Percentiles rank a stretch among this genome's conserved stretches.
These are phyloP conservation scores for Ormyrus pomaceus DNA, from an alignment of 2,888 invertebrate species.

Conservation along the genomic window DNA sequence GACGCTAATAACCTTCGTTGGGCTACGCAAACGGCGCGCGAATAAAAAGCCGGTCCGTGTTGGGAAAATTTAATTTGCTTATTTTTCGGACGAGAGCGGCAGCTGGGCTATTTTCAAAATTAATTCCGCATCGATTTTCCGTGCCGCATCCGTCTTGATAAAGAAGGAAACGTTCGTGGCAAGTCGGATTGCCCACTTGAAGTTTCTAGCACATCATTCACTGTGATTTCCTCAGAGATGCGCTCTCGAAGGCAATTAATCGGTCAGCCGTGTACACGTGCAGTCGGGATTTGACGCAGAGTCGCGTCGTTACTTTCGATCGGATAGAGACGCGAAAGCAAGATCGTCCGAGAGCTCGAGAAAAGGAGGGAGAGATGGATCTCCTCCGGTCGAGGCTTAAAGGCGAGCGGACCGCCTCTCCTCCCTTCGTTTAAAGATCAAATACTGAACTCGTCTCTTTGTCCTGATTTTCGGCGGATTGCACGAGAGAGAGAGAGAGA, in stretches of 20 bases:
- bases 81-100: too few relatives aligned
- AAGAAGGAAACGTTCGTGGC: too few relatives aligned
- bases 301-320: slow-evolving; percentile 36
- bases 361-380: background rate
- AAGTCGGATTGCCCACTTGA: too few relatives aligned
- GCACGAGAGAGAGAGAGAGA: background rate
- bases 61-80: too few relatives aligned
- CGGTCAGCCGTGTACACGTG: too few relatives aligned
- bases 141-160: too few relatives aligned
- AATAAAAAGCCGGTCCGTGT: too few relatives aligned
- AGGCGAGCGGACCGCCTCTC: background rate
- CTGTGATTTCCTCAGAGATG: slow-evolving; percentile 32
- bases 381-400: background rate
- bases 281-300: slow-evolving; percentile 9
- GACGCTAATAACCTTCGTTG: too few relatives aligned
- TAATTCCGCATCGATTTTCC: too few relatives aligned
- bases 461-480: background rate
- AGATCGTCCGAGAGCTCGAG: background rate
- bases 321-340: slow-evolving; percentile 14
- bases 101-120: too few relatives aligned
- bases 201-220: too few relatives aligned
- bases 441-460: background rate
- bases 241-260: slow-evolving; percentile 1
- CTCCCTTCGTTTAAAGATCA: background rate
- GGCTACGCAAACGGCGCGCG: too few relatives aligned